Percentiles rank a stretch among this genome's conserved stretches.
phyloP scores from a whole-genome alignment of 2,888 invertebrate species.

The Tridacna crocea region DNA sequence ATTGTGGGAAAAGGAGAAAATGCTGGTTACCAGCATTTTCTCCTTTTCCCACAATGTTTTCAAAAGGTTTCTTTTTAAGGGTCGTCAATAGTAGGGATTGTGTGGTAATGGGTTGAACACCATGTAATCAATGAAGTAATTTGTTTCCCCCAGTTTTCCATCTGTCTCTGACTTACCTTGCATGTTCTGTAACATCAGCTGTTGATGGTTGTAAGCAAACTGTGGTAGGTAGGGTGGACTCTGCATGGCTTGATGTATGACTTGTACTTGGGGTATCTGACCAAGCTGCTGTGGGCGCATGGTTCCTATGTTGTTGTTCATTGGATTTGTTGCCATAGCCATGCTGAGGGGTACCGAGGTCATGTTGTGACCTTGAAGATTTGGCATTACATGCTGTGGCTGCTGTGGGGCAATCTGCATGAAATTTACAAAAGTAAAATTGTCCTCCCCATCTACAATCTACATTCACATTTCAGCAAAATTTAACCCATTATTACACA shows the following conservation, averaged over 20 bases:
- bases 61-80: too few species aligned
- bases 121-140: too few species aligned
- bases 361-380: constrained; percentile 52
- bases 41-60: too few species aligned
- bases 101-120: too few species aligned
- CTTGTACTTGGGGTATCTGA: constrained; percentile 77
- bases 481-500: not conserved
- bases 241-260: constrained; percentile 77
- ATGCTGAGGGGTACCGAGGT: constrained; percentile 66
- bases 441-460: not conserved
- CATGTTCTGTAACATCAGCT: constrained; percentile 78
- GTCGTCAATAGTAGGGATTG: too few species aligned
- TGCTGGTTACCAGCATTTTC: too few species aligned
- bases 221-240: constrained; percentile 75
- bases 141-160: too few species aligned
- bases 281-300: constrained; percentile 59
- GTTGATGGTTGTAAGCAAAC: constrained; percentile 75
- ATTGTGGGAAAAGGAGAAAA: too few species aligned
- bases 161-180: constrained; percentile 64
- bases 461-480: not conserved
- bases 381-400: constrained; percentile 58
- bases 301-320: constrained; percentile 39
- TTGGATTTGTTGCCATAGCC: constrained; percentile 68
- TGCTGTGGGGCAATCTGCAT: constrained; percentile 57
- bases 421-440: not conserved